phyloP scores from a whole-genome alignment of 2,113 vertebrate genomes.

The Strix aluco region DNA sequence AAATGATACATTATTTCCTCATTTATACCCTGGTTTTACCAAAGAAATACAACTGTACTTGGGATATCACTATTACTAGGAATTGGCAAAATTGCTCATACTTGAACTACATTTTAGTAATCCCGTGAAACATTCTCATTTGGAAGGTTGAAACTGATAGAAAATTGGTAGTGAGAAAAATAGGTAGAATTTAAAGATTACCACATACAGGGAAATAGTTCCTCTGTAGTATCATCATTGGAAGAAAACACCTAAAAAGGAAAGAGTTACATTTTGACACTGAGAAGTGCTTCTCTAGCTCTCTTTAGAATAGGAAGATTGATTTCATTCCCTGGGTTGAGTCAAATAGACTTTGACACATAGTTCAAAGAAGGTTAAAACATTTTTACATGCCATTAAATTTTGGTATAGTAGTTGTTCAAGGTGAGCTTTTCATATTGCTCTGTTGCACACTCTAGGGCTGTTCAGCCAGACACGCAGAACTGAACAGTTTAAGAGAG shows the following conservation, averaged over 20 bases:
- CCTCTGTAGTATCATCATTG: background rate
- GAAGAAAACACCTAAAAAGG: background rate
- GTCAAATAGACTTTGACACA: background rate
- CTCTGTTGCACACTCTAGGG: background rate
- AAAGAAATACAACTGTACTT: background rate
- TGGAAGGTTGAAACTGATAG: background rate
- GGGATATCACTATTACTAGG: background rate
- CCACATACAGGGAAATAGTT: background rate
- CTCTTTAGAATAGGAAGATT: background rate
- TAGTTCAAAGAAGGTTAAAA: background rate
- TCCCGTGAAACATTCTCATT: background rate
- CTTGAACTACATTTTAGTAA: background rate
- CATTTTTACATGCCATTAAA: slow-evolving; percentile 11
- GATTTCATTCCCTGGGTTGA: background rate
- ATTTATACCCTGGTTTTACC: background rate
- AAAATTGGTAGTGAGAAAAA: background rate
- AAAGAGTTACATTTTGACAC: background rate
- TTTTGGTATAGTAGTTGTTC: background rate
- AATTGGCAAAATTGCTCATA: background rate
- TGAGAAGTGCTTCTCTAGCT: background rate
- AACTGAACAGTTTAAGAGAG: background rate
- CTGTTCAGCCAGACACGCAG: background rate
- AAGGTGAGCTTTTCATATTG: background rate
- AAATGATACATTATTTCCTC: background rate
- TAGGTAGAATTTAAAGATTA: background rate